A percentile compares a stretch with the other conserved stretches of the same genome.
Evolutionary conservation across 2,888 invertebrate species (phyloP).

Genomic region (Habroteleia sp.): DNA sequence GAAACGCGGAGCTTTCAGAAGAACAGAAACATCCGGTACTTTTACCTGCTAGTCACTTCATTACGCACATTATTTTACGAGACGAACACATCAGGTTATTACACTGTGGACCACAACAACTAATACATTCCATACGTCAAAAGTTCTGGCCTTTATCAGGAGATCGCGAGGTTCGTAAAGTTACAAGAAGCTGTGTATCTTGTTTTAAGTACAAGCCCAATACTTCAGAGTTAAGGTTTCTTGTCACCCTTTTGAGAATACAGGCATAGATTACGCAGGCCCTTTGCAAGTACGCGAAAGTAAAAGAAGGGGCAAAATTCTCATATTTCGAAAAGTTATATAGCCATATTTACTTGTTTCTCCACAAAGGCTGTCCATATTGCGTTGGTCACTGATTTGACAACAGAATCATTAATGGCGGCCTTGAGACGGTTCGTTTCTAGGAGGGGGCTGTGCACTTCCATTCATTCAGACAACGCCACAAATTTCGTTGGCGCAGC

Average conservation of each 20-base stretch:
- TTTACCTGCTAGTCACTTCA: conserved; percentile 11
- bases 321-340: too few species aligned
- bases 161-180: conserved; percentile 15
- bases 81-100: not conserved
- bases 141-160: conserved; percentile 22
- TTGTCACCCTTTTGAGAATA: conserved; percentile 29
- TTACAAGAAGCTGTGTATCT: conserved; percentile 18
- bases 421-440: conserved; percentile 49
- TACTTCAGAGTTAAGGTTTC: conserved; percentile 10
- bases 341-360: conserved; percentile 67
- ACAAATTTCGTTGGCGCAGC: conserved; percentile 58
- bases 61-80: conserved; percentile 3
- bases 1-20: not conserved
- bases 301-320: too few species aligned
- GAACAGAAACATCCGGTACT: conserved; percentile 1
- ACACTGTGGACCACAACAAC: conserved; percentile 12
- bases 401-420: conserved; percentile 46
- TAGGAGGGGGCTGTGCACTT: conserved; percentile 42
- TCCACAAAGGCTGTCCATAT: conserved; percentile 58
- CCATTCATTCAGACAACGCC: conserved; percentile 55
- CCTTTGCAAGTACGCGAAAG: conserved; percentile 57
- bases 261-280: conserved; percentile 52
- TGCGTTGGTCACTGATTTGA: conserved; percentile 52
- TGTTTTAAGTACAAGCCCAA: conserved; percentile 44
- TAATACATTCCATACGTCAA: not conserved